A percentile compares a stretch with the other conserved stretches of the same genome.
Conservation (phyloP, 2,113 vertebrate species). For the Irena cyanogastra region DNA sequence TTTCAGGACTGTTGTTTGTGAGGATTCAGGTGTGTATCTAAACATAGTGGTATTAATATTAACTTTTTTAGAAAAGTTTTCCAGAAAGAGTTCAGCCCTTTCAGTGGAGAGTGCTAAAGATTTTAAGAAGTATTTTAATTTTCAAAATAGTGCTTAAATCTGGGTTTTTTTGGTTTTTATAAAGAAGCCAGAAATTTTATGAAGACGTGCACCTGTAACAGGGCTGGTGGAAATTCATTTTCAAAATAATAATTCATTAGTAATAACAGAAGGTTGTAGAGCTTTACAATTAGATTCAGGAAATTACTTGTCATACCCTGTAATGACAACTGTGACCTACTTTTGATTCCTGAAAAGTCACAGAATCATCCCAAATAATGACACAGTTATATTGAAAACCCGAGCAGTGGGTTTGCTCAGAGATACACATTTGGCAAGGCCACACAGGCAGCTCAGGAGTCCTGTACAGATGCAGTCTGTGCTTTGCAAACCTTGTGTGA, state of each 20-base stretch:
- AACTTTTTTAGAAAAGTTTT: neutral
- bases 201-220: neutral
- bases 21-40: neutral
- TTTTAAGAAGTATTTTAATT: neutral
- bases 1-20: neutral
- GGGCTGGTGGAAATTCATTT: neutral
- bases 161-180: neutral
- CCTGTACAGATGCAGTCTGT: neutral
- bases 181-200: neutral
- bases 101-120: neutral
- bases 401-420: neutral
- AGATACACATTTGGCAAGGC: neutral
- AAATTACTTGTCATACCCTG: neutral
- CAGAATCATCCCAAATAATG: neutral
- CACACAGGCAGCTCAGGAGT: neutral
- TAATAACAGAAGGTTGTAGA: neutral
- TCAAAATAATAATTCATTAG: neutral
- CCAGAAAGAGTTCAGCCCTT: neutral
- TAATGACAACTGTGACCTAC: neutral
- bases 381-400: neutral
- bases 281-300: neutral
- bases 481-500: neutral
- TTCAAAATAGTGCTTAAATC: neutral
- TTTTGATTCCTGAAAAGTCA: neutral
- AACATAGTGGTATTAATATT: neutral